phyloP scores from a whole-genome alignment of 2,797 vertebrate species.

The Spheniscus humboldti region DNA sequence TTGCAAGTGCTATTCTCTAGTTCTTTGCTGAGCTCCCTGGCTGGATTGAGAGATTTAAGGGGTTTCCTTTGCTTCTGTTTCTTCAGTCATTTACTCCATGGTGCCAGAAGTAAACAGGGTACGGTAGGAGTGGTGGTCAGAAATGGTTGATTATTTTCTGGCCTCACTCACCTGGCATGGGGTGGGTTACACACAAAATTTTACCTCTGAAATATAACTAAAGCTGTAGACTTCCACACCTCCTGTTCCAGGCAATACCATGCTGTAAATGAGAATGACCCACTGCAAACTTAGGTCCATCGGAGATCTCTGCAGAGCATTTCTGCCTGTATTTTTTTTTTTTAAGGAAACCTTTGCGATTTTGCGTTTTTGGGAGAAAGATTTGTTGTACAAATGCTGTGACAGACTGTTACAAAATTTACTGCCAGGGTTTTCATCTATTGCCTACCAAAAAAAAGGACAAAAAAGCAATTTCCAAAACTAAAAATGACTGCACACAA shows the following conservation, averaged over 20 bases:
- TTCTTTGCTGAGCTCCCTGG: background rate
- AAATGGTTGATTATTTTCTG: background rate
- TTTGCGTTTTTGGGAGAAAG: background rate
- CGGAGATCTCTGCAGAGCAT: background rate
- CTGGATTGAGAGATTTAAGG: background rate
- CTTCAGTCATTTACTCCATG: background rate
- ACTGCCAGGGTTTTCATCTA: background rate
- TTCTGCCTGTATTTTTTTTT: background rate
- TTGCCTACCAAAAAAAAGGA: background rate
- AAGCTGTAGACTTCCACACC: background rate
- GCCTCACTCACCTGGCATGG: background rate
- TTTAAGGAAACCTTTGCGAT: background rate
- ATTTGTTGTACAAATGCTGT: background rate
- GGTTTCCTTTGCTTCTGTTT: background rate
- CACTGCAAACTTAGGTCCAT: background rate
- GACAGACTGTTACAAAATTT: background rate
- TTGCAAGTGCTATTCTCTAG: background rate
- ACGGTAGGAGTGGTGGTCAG: background rate
- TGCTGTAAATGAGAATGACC: background rate
- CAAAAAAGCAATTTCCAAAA: background rate
- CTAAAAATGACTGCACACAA: background rate
- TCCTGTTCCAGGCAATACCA: background rate
- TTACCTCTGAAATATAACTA: background rate
- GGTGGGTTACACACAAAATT: background rate
- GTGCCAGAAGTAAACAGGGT: background rate